A percentile compares a stretch with the other conserved stretches of the same genome.
Conservation (phyloP, 2,797 vertebrate species). For the Myripristis jacobus region DNA sequence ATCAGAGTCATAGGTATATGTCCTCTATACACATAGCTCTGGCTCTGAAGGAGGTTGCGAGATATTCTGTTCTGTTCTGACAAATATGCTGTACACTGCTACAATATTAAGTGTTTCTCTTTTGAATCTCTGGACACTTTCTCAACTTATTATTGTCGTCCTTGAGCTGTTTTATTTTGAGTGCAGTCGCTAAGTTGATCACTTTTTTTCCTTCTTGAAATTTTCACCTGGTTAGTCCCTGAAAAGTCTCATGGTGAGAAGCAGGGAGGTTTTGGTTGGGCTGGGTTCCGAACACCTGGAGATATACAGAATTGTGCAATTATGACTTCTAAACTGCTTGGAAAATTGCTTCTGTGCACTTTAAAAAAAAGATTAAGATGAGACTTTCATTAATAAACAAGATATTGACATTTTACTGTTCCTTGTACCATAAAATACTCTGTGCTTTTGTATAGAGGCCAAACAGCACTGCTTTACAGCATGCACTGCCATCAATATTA, state of each 20-base stretch:
- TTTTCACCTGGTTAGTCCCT: neutral
- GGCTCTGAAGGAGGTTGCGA: neutral
- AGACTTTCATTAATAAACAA: neutral
- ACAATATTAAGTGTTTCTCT: neutral
- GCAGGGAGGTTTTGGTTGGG: neutral
- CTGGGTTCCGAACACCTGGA: neutral
- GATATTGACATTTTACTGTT: no score
- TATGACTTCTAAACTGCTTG: conserved; percentile 5
- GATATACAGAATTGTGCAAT: conserved; percentile 12
- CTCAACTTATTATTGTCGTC: neutral
- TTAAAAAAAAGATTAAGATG: neutral
- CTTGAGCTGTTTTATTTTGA: neutral
- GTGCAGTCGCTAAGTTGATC: neutral
- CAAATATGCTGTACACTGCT: neutral
- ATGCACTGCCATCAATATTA: no score
- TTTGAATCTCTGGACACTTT: neutral
- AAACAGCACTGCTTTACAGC: no score
- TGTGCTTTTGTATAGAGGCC: no score
- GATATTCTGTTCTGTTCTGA: neutral
- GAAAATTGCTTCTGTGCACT: conserved; percentile 20
- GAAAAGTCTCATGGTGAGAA: conserved; percentile 7
- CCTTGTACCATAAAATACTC: no score
- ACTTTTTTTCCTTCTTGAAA: neutral
- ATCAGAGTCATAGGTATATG: conserved; percentile 7
- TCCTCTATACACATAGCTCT: neutral